Evolutionary conservation across 1,140 invertebrate genomes (phyloP).

Genomic region (Drosophila orosa): DNA sequence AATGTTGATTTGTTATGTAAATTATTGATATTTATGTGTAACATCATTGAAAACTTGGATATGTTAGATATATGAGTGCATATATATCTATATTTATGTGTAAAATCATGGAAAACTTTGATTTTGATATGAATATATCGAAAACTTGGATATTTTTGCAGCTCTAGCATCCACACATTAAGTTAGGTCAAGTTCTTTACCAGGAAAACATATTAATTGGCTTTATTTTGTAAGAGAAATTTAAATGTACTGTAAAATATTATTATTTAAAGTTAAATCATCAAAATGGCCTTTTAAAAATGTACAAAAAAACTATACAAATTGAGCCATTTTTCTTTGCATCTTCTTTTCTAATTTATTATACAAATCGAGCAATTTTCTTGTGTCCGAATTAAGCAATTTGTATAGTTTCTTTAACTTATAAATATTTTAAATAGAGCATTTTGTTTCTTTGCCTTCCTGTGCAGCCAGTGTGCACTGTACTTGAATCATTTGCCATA

Average conservation of each 20-base stretch:
- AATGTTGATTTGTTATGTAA: neutral
- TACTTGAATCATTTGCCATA: constrained; percentile 19
- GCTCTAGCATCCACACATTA: neutral
- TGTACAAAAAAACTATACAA: neutral
- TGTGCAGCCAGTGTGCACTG: constrained; percentile 4
- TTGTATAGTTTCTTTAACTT: too few relatives aligned
- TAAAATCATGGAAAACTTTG: neutral
- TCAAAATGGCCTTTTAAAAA: neutral
- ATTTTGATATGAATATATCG: neutral
- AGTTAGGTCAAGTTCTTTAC: constrained; percentile 46
- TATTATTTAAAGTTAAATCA: neutral
- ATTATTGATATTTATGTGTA: neutral
- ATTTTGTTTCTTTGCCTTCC: too few relatives aligned
- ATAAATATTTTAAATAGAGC: too few relatives aligned
- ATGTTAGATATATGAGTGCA: too few relatives aligned
- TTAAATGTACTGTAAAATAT: neutral
- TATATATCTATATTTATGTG: neutral
- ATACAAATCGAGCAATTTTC: too few relatives aligned
- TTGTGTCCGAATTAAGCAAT: too few relatives aligned
- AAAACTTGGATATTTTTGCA: neutral
- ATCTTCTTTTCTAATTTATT: neutral
- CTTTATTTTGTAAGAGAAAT: neutral
- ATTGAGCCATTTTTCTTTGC: too few relatives aligned
- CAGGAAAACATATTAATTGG: neutral
- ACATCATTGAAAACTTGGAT: neutral